Base-by-base conservation (phyloP, 2,113 vertebrate species). In the Thinocorus orbignyianus region DNA sequence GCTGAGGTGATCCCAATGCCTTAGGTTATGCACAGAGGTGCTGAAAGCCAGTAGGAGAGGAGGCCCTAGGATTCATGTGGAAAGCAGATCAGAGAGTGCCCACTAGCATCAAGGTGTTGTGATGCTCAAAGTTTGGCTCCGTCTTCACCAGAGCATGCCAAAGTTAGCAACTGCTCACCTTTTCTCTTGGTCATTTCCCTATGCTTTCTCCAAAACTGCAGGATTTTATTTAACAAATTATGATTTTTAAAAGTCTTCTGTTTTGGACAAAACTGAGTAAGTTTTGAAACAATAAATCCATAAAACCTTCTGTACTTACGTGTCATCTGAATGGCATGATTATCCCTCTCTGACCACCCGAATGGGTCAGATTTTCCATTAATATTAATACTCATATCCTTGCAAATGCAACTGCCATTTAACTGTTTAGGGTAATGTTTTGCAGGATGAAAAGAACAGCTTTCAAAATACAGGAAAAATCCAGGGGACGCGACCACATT, bases 401-500 rank as follows among this genome's bases (percentile, higher is more conserved):
- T 84, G 35, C 46, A 87, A 81, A 51, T 54, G 11, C 33, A 94
- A 61, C 82, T 90, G 72, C 73, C 73, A 65, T 88, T 93, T 91
- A 95, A 93, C 80, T 74, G 55, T 94, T 95, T 78, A 58, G 68
- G 35, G 79, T 39, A 83, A 54, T 72, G 64, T 81, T 91, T 92
- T 68, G 24, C 37, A 72, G 52, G 69, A 86, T 72, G 73, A 86
- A 93, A 88, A 92, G 86, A 81, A 79, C 80, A 79, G 92, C 65
- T 96, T 93, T 97, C 92, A 95, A 97, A 96, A 96, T 55, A 94
- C 13, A 84, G n/a, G 69, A 86, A 93, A 86, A 96, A 76, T 93
- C 55, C 70, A 70, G 88, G 86, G 86, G 86, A 93, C 14, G 0
- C 3, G 25, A 88, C 92, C 93, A 91, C 61, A 92, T 96, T 96